Base-by-base conservation (phyloP, 30 jellyfish, hydroid and myxozoan species). In the Chironex yamaguchii region DNA sequence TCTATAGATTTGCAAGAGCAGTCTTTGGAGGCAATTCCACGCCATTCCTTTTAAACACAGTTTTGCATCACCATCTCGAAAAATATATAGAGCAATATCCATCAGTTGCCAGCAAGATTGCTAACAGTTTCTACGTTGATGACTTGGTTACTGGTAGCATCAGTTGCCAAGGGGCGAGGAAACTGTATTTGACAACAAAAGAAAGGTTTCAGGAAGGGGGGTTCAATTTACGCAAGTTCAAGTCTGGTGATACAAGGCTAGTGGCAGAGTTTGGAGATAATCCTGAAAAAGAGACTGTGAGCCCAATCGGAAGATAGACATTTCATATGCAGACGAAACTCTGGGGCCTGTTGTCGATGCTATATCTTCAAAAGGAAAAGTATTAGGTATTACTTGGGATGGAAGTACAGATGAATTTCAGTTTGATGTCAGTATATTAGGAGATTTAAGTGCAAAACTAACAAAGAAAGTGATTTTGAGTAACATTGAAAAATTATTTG, bases 331-430 rank as follows among this genome's bases (percentile, higher is more conserved):
- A 0, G 71, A 67, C 48, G 82, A 80, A 52, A 82, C 62, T 1
- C 58, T 88, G 54, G 63, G 90, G 2, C 13, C 84, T 3, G n/a
- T n/a, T n/a, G n/a, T n/a, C n/a, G 76, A 77, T 34, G 65, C 52
- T 17, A 64, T 17, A 30, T n/a, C n/a, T n/a, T 36, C 23, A 22
- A 77, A 67, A 20, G 34, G 84, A 2, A 68, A 77, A 83, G 65
- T 52, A 13, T 54, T 89, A 31, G 90, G 97, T 2, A 49, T 81
- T 22, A 1, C 79, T 58, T 69, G 91, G 96, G 85, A 81, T 62
- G 42, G 50, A 58, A 49, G 49, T 9, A 52, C 27, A 32, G 91
- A 89, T n/a, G 52, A 82, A 31, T n/a, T 80, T 25, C 79, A 36
- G 21, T 67, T 81, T 49, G 91, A n/a, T 42, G 11, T 11, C 62